Evolutionary conservation across 2,113 vertebrate species (phyloP).

Genomic region (Trinectes maculatus): DNA sequence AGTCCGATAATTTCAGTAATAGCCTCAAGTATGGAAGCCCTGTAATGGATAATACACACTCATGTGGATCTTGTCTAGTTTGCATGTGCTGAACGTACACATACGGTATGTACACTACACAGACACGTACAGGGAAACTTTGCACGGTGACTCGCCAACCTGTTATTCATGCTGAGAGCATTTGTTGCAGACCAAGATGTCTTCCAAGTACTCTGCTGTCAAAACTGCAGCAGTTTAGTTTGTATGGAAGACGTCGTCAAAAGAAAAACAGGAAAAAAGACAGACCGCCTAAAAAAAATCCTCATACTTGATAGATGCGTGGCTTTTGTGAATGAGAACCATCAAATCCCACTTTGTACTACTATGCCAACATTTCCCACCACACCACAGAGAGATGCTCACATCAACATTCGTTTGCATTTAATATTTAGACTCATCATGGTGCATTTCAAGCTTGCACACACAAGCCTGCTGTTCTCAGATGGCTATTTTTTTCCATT

Average conservation of each 20-base stretch:
- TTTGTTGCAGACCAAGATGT: constrained; percentile 45
- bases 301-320: constrained; percentile 67
- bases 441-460: not conserved
- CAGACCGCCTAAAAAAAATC: constrained; percentile 32
- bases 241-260: constrained; percentile 4
- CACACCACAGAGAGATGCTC: constrained; percentile 28
- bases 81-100: constrained; percentile 73
- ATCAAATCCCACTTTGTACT: constrained; percentile 54
- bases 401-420: constrained; percentile 20
- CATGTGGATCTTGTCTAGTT: constrained; percentile 54
- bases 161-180: constrained; percentile 44
- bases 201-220: constrained; percentile 60
- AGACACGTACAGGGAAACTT: constrained; percentile 40
- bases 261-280: not conserved
- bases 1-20: constrained; percentile 54
- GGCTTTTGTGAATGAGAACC: constrained; percentile 52
- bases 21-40: constrained; percentile 69
- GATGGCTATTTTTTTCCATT: not conserved
- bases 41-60: constrained; percentile 54
- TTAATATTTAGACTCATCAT: constrained; percentile 18
- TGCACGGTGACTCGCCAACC: constrained; percentile 64
- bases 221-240: constrained; percentile 29
- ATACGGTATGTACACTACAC: constrained; percentile 54
- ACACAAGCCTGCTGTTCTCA: not conserved
- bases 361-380: constrained; percentile 65